Evolutionary conservation across 2,113 vertebrate species (phyloP).

Genomic region (Elephantulus edwardii): DNA sequence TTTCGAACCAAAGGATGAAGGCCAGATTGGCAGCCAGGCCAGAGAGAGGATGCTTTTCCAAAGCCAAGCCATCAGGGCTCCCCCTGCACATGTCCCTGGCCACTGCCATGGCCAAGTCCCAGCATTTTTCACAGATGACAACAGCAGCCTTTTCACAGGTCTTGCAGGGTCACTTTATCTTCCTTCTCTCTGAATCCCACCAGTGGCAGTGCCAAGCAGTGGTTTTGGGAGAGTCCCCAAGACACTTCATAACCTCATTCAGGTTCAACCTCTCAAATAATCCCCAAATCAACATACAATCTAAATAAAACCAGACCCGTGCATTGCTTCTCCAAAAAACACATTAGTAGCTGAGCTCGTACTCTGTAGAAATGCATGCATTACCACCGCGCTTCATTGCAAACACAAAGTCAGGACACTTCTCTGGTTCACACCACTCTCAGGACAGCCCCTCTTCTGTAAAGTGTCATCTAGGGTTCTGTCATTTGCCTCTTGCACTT

Average conservation of each 20-base stretch:
- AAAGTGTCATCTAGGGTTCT: not conserved
- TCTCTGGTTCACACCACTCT: not conserved
- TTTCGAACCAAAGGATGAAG: not conserved
- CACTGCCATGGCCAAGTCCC: not conserved
- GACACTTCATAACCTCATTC: conserved; percentile 50
- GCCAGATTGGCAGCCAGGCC: not conserved
- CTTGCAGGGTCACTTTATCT: not conserved
- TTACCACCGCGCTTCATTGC: not conserved
- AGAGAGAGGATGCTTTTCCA: not conserved
- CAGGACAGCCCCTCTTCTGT: not conserved
- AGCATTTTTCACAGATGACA: not conserved
- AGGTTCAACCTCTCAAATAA: conserved; percentile 30
- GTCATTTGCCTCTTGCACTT: not conserved
- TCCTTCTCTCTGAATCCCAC: not conserved
- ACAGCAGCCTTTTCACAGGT: not conserved
- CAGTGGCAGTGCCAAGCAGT: conserved; percentile 18
- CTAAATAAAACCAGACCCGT: conserved; percentile 21
- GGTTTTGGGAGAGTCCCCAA: conserved; percentile 58
- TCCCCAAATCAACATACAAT: conserved; percentile 36
- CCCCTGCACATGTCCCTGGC: not conserved
- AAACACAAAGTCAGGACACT: not conserved
- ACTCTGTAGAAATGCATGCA: not conserved
- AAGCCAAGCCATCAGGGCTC: not conserved
- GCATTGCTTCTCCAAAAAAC: too few relatives aligned
- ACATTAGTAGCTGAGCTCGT: not conserved